Conservation (phyloP, 2,797 vertebrate species). For the Characodon lateralis region DNA sequence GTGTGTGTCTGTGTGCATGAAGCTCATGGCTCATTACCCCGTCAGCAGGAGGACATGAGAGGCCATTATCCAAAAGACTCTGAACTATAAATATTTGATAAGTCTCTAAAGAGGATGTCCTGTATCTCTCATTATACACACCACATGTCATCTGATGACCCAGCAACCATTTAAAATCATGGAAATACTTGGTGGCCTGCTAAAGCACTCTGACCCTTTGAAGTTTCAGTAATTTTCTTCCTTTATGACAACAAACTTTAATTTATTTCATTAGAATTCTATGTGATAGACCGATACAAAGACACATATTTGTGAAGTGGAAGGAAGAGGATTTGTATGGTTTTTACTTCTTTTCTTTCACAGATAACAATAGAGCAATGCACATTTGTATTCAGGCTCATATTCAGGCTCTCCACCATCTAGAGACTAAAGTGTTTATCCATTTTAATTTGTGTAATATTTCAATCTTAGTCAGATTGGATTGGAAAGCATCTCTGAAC, state of each 20-base stretch:
- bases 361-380: background rate
- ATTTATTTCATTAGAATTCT: background rate
- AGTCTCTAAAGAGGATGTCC: conserved; percentile 56
- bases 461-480: too few species aligned
- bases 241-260: background rate
- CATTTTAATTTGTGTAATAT: too few species aligned
- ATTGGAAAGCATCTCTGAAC: background rate
- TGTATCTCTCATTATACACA: conserved; percentile 36
- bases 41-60: conserved; percentile 61
- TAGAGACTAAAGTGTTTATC: background rate
- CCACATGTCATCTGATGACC: conserved; percentile 4
- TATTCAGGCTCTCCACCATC: background rate
- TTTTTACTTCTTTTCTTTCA: background rate
- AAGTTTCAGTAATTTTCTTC: background rate
- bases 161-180: background rate
- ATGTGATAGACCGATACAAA: background rate
- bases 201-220: background rate
- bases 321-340: background rate
- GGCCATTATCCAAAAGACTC: conserved; percentile 52
- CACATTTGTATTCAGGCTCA: background rate
- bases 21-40: conserved; percentile 56
- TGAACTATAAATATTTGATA: conserved; percentile 70
- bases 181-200: background rate
- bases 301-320: background rate
- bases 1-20: conserved; percentile 17